Evolutionary conservation across 2,888 invertebrate species (phyloP), one percentile per base, ranked within the genome.

Genomic region (Helleia helle): DNA sequence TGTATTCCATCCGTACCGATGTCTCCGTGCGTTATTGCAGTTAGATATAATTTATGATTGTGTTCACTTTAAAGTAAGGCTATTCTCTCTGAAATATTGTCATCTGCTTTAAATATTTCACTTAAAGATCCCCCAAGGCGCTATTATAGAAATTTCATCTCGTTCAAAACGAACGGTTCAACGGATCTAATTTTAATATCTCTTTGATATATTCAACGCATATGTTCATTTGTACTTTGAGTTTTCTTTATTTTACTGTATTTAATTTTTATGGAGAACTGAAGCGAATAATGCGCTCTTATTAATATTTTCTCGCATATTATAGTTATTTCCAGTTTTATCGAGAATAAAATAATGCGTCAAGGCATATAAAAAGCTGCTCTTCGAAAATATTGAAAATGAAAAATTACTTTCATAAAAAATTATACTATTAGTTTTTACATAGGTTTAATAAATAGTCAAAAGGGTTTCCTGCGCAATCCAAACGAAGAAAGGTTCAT

Each of bases 21-120:
- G 55, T 62, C 62, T 50, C 57, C 63, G 63, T 65, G 62, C 68
- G 74, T 79, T 81, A 83, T 83, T 76, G 75, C 77, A 71, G 63
- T 61, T 52, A 55, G 55, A 59, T 61, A 62, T 66, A 70, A 81
- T 80, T 81, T 83, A 80, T 71, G 71, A 65, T 65, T 56, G 59
- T 62, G 58, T 71, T 71, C 75, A 66, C 71, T 81, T 80, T 76
- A 71, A 77, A 79, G 80, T 80, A 76, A 76, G 76, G 77, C 83
- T 71, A 81, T 81, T 81, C 70, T 62, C 71, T 71, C 68, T 81
- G 76, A 84, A 79, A 83, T 81, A 84, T 76, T 75, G 81, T 81
- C 83, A 77, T 80, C 71, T 72, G 68, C 63, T 71, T 79, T 80
- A 79, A 83, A 83, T 76, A 80, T 80, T 81, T 79, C 67, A 75